Evolutionary conservation across 2,888 invertebrate genomes (phyloP), one percentile per base, ranked within the genome.

Genomic region (Tachystola acroxantha): DNA sequence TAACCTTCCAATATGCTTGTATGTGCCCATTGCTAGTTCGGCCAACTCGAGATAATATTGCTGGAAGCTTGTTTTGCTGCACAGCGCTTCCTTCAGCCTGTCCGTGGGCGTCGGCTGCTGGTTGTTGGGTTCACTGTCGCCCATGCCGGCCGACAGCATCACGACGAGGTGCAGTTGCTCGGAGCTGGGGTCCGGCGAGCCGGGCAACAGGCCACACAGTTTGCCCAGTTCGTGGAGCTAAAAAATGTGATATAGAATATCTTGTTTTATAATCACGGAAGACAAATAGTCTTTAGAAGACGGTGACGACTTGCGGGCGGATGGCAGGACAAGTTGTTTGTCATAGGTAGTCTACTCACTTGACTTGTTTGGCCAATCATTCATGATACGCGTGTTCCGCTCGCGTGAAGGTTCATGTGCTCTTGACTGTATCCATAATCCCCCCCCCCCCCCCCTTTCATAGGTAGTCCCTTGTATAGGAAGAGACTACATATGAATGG

Each of bases 1-100:
- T 51, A 91, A 68, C 41, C 94, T 88, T 1, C 94, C 93, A 45
- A 98, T 96, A 79, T 98, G 97, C 64, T 98, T 98, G 66, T 96
- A 98, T 0, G 97, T 98, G 34, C 97, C 96, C 91, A 98, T 97
- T 0, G 98, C 96, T 45, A 98, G 77, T 70, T 98, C 98, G 0
- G 97, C 96, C 40, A 98, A 77, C 75, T 98, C 98, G 66, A 97
- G 78, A 65, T 98, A 98, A 51, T 96, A 93, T 66, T 94, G 95
- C 57, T 95, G 93, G 69, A 98, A 98, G 33, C 93, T 91, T 38
- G 93, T 93, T 64, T 95, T 94, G 7, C 96, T 96, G 36, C 97
- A 96, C 2, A 98, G 78, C 0, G 97, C 96, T 60, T 96, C 94
- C 65, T 97, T 96, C 7, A 98, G 82, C 64, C 94, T 92, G 53